These are phyloP conservation scores for Radopholus similis DNA, from an alignment of 1,140 invertebrate genomes.

Conservation along the genomic window DNA sequence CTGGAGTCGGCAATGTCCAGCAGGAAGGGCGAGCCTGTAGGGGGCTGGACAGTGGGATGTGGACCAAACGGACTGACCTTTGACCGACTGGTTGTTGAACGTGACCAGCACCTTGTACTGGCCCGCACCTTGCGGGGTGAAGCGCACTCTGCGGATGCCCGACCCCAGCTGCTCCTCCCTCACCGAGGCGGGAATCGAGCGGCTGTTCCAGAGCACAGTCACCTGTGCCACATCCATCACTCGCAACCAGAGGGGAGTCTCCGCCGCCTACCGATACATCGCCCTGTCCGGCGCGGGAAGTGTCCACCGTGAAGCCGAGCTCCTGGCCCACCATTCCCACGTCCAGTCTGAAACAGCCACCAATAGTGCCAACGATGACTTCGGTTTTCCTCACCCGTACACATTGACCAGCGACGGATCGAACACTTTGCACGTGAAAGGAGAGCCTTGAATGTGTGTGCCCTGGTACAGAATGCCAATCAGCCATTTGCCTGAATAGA, in stretches of 20 bases:
- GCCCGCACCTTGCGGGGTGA: constrained; percentile 80
- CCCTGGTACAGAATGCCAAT: constrained; percentile 90
- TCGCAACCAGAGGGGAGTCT: neutral
- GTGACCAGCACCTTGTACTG: constrained; percentile 88
- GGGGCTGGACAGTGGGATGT: constrained; percentile 11
- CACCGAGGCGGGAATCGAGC: constrained; percentile 75
- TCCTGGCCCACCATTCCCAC: constrained; percentile 73
- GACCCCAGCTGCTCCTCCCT: constrained; percentile 71
- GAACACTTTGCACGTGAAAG: constrained; percentile 93
- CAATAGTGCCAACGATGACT: neutral
- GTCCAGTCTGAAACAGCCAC: constrained; percentile 64
- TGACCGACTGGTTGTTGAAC: constrained; percentile 91
- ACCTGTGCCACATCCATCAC: too few relatives aligned
- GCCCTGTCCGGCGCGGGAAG: constrained; percentile 77
- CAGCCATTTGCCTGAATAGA: constrained; percentile 74
- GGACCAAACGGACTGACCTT: constrained; percentile 60
- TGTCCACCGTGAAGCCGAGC: constrained; percentile 78
- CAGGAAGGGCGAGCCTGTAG: constrained; percentile 66
- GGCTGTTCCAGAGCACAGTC: constrained; percentile 73
- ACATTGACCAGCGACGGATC: constrained; percentile 81
- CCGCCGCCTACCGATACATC: constrained; percentile 69
- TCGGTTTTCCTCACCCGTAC: constrained; percentile 61
- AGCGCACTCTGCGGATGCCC: constrained; percentile 57
- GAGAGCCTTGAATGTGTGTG: constrained; percentile 88
- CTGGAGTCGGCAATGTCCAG: constrained; percentile 63